phyloP scores from a whole-genome alignment of 2,888 invertebrate genomes.

The Eledone cirrhosa region DNA sequence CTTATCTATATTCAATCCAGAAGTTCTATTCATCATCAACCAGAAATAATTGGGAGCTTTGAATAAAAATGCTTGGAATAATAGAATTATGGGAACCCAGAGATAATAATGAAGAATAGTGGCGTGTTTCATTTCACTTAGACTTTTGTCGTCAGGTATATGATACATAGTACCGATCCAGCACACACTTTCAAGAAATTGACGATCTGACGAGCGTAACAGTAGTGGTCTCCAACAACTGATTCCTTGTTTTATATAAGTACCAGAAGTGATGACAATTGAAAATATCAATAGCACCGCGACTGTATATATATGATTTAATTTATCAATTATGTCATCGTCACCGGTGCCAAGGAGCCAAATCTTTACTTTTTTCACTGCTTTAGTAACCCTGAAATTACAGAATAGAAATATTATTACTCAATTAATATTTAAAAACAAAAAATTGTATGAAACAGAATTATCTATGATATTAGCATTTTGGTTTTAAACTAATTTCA shows the following conservation, averaged over 20 bases:
- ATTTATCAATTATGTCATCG: slow-evolving; percentile 35
- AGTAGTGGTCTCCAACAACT: slow-evolving; percentile 57
- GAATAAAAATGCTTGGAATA: slow-evolving; percentile 42
- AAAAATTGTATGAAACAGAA: too few relatives aligned
- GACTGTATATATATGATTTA: slow-evolving; percentile 36
- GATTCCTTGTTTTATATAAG: slow-evolving; percentile 53
- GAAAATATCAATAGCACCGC: slow-evolving; percentile 32
- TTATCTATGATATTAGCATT: too few relatives aligned
- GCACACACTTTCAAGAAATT: slow-evolving; percentile 40
- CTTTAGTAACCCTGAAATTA: not conserved
- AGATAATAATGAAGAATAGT: slow-evolving; percentile 45
- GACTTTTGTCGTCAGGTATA: slow-evolving; percentile 32
- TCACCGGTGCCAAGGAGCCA: slow-evolving; percentile 32
- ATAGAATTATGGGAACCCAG: slow-evolving; percentile 47
- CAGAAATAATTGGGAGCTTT: slow-evolving; percentile 44
- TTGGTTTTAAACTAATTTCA: too few relatives aligned
- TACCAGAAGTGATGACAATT: slow-evolving; percentile 34
- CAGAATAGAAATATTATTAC: not conserved
- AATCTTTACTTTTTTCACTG: not conserved
- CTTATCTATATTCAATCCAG: slow-evolving; percentile 41
- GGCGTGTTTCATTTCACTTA: slow-evolving; percentile 32
- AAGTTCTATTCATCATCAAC: slow-evolving; percentile 35
- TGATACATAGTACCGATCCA: slow-evolving; percentile 39
- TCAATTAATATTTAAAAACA: too few relatives aligned
- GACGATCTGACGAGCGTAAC: slow-evolving; percentile 47